phyloP scores from a whole-genome alignment of 2,888 invertebrate genomes.

The Lampropteryx suffumata region DNA sequence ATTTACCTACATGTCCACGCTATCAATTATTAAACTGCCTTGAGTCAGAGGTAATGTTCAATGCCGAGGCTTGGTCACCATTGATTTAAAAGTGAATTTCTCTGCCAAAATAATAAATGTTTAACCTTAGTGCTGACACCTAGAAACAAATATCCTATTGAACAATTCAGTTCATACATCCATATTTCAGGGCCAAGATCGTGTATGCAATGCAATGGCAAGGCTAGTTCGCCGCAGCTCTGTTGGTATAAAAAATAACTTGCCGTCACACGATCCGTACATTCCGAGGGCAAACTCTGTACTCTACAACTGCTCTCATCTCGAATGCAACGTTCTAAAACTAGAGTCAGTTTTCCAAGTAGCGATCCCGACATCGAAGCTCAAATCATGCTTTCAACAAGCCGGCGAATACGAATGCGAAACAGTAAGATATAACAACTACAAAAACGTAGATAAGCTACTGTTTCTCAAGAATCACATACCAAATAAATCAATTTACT shows the following conservation, averaged over 20 bases:
- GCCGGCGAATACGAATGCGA: conserved; percentile 53
- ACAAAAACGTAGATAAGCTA: conserved; percentile 67
- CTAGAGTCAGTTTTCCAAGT: conserved; percentile 60
- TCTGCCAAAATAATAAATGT: too few species aligned
- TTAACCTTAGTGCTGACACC: too few species aligned
- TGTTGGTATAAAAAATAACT: conserved; percentile 30
- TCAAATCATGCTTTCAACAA: conserved; percentile 55
- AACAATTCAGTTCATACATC: too few species aligned
- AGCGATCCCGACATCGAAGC: conserved; percentile 41
- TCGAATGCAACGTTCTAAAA: conserved; percentile 48
- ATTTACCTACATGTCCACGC: too few species aligned
- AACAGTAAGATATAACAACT: conserved; percentile 55
- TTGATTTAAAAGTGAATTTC: too few species aligned
- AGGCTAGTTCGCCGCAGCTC: conserved; percentile 40
- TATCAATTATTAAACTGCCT: too few species aligned
- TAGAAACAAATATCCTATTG: too few species aligned
- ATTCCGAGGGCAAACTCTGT: conserved; percentile 55
- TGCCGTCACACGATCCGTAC: conserved; percentile 67
- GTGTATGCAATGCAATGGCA: conserved; percentile 48
- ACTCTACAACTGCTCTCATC: conserved; percentile 57
- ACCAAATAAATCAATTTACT: conserved; percentile 57
- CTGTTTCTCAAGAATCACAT: conserved; percentile 59
- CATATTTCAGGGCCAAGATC: conserved; percentile 53
- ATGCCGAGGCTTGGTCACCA: too few species aligned
- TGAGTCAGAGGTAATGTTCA: too few species aligned